Conservation (phyloP, 1,140 invertebrate genomes). For the Aphelinus atriplicis region DNA sequence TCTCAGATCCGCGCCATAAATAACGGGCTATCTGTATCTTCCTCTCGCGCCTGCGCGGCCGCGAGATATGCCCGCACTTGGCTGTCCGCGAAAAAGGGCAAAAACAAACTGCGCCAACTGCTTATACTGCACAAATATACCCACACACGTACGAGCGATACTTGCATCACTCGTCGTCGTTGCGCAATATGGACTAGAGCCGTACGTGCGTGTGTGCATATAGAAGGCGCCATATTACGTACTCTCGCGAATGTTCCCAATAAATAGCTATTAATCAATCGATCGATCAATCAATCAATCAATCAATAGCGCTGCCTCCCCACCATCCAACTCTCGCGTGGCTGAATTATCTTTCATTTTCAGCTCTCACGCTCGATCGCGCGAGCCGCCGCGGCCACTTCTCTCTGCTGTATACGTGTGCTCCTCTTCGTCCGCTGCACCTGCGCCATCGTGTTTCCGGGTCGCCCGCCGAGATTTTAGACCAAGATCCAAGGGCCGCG, state of each 20-base stretch:
- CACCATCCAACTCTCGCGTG: not conserved
- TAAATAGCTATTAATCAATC: not conserved
- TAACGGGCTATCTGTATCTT: too few species aligned
- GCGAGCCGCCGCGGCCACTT: not conserved
- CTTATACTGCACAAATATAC: too few species aligned
- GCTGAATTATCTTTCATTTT: conserved; percentile 14
- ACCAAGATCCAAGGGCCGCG: too few species aligned
- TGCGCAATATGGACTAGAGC: not conserved
- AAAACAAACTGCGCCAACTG: too few species aligned
- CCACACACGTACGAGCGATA: not conserved
- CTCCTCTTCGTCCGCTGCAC: not conserved
- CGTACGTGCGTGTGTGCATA: too few species aligned
- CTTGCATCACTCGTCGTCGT: not conserved
- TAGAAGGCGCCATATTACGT: too few species aligned
- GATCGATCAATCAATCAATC: conserved; percentile 35
- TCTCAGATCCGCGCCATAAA: too few species aligned
- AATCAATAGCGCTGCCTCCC: not conserved
- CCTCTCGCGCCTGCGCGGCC: too few species aligned
- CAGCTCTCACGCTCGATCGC: conserved; percentile 8
- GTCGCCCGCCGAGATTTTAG: not conserved
- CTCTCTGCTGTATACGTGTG: not conserved
- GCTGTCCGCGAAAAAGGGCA: too few species aligned
- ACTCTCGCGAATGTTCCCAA: too few species aligned
- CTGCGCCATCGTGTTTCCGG: conserved; percentile 18
- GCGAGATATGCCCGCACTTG: too few species aligned